Base-by-base conservation (phyloP, 2,797 vertebrate genomes). In the Xenentodon cancila region DNA sequence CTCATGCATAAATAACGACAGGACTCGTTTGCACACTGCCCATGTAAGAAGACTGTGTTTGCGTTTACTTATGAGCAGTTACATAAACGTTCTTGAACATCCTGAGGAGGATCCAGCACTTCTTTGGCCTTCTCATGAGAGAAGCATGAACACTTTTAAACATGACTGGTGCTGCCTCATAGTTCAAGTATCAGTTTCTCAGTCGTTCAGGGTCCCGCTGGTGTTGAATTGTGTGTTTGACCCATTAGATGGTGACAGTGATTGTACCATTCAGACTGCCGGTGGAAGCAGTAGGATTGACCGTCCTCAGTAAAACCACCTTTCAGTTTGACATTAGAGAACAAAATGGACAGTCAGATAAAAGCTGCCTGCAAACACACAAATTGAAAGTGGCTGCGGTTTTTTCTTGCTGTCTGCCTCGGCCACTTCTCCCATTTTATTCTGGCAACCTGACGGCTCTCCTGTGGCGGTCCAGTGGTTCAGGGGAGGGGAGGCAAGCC, bases 341-440 rank as follows among this genome's bases (percentile, higher is more conserved):
- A 46, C 20, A 13, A 19, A 30, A 49, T 40, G 3, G 57, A 37
- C 57, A 48, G 45, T 30, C 27, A 7, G 27, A 30, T 30, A 30
- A 59, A 59, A 48, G 45, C 57, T 37, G 45, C 57, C 57, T 48
- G 21, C 19, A 59, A 48, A 49, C 45, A 32, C 42, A 21, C 56
- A 59, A 34, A 49, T 12, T 37, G 45, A 40, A 59, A 49, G 46
- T 3, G 20, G 18, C 46, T 12, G 30, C 30, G 12, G 46, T 59
- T 22, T 34, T 22, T 49, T 20, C 57, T 40, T 19, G 20, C 57
- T 5, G 27, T 34, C 17, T 11, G 56, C 56, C 45, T 48, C 17
- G 30, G 46, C 30, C 16, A 21, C 1, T 17, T 18, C 32, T 49
- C 21, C 20, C 5, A 3, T 40, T 59, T 47, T 59, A 15, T 48